Evolutionary conservation across 2,113 vertebrate genomes (phyloP), one percentile per base, ranked within the genome.

Genomic region (Melanocharis versteri): DNA sequence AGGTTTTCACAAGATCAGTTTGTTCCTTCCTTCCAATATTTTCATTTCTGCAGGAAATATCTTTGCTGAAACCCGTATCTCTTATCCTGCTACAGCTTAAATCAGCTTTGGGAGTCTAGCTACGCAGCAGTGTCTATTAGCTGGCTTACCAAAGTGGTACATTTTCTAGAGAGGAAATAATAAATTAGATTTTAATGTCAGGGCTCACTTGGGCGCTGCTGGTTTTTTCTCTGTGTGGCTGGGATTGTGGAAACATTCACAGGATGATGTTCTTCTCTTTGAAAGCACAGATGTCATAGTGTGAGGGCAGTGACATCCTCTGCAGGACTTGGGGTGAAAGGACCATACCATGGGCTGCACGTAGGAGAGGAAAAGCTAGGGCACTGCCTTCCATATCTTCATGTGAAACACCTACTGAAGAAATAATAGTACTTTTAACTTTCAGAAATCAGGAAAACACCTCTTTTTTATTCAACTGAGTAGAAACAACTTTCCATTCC

Each of bases 51-150:
- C 68, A 66, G 68, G 44, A 92, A 83, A 22, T 14, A 13, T 88
- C 66, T 90, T 92, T 94, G 54, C 57, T 87, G 71, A 93, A 95
- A 84, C 11, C 24, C 83, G 22, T 82, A 50, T 90, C 86, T 95
- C 51, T 94, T 95, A 83, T 45, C 58, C 44, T 54, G 23, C 2
- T 81, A 30, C 19, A 45, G 16, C 23, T 89, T 82, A 68, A 66
- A 86, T 86, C 51, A 61, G 33, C 28, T 79, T 90, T 83, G 58
- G 26, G 45, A 86, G 51, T 81, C 60, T 65, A 90, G 51, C 53
- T 65, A 64, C 50, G 68, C 53, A 90, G 50, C 33, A 76, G 30
- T 4, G 31, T 44, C 58, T 94, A 31, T 5, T 11, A 91, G 33
- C 14, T 83, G 68, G 28, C 45, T 95, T 82, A 30, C 47, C 81